Evolutionary conservation across 1,140 invertebrate genomes (phyloP).

Genomic region (Drosophila kurseongensis): DNA sequence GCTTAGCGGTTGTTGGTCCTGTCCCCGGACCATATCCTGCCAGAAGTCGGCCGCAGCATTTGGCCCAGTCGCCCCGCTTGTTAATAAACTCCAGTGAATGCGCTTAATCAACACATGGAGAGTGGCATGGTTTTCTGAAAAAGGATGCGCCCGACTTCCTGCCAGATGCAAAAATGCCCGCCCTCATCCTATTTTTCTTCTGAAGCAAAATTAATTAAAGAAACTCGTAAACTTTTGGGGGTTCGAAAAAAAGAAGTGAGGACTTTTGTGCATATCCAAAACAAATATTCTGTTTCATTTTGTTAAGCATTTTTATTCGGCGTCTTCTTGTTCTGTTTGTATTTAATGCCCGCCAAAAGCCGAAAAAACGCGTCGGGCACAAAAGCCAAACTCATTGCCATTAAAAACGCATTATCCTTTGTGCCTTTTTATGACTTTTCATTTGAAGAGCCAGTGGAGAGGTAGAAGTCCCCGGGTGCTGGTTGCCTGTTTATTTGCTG

Average conservation of each 20-base stretch:
- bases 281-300: slow-evolving; percentile 65
- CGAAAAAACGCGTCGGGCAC: slow-evolving; percentile 55
- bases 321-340: slow-evolving; percentile 38
- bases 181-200: slow-evolving; percentile 17
- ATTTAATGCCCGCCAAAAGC: slow-evolving; percentile 46
- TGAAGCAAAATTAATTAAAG: slow-evolving; percentile 56
- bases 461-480: slow-evolving; percentile 29
- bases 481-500: slow-evolving; percentile 77
- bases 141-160: slow-evolving; percentile 43
- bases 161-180: slow-evolving; percentile 27
- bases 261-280: slow-evolving; percentile 55
- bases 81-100: slow-evolving; percentile 82
- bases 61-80: slow-evolving; percentile 21
- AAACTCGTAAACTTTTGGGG: slow-evolving; percentile 30
- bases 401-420: slow-evolving; percentile 83
- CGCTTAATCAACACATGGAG: slow-evolving; percentile 76
- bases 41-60: slow-evolving; percentile 48
- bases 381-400: slow-evolving; percentile 81
- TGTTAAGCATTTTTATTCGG: slow-evolving; percentile 65
- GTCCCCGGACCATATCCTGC: slow-evolving; percentile 14
- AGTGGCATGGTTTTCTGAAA: slow-evolving; percentile 3
- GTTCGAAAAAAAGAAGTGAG: slow-evolving; percentile 10
- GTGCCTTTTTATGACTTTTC: slow-evolving; percentile 79
- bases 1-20: slow-evolving; percentile 21
- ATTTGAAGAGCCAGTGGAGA: slow-evolving; percentile 69